phyloP scores from a whole-genome alignment of 1,140 invertebrate species.

The Babylonia areolata region DNA sequence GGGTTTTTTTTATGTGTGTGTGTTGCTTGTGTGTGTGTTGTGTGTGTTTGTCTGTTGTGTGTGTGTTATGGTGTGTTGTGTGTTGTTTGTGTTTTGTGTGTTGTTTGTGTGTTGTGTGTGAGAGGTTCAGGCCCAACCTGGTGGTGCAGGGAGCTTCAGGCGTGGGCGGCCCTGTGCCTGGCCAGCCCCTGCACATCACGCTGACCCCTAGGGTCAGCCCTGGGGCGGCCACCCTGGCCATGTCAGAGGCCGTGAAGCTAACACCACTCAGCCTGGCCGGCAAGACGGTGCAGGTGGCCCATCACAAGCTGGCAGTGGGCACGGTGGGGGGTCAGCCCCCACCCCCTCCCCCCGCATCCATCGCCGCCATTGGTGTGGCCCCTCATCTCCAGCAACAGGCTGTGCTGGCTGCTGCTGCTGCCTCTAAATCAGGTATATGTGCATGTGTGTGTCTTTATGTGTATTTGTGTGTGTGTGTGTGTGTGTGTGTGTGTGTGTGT shows the following conservation, averaged over 20 bases:
- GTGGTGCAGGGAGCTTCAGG: slow-evolving; percentile 13
- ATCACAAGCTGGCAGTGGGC: background rate
- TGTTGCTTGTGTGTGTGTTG: too few relatives aligned
- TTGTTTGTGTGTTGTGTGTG: too few relatives aligned
- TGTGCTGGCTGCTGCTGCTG: slow-evolving; percentile 13
- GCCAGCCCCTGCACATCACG: slow-evolving; percentile 20
- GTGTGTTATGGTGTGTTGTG: too few relatives aligned
- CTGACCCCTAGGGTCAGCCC: slow-evolving; percentile 26
- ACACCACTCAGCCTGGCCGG: background rate
- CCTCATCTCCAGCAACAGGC: slow-evolving; percentile 29
- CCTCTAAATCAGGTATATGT: slow-evolving; percentile 28
- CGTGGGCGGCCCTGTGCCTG: background rate
- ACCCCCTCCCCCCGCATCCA: too few relatives aligned
- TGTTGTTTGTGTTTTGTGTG: too few relatives aligned
- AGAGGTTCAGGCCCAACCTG: slow-evolving; percentile 1
- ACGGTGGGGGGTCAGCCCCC: background rate
- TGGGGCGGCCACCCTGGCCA: background rate
- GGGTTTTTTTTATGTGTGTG: too few relatives aligned
- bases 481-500: too few relatives aligned
- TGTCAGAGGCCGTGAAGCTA: background rate
- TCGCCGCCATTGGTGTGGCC: background rate
- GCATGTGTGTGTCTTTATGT: too few relatives aligned
- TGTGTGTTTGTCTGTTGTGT: too few relatives aligned
- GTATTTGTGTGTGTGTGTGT: too few relatives aligned
- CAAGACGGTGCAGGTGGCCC: slow-evolving; percentile 31